These are phyloP conservation scores for Hecatera dysodea DNA, from an alignment of 2,888 invertebrate genomes.

Conservation along the genomic window DNA sequence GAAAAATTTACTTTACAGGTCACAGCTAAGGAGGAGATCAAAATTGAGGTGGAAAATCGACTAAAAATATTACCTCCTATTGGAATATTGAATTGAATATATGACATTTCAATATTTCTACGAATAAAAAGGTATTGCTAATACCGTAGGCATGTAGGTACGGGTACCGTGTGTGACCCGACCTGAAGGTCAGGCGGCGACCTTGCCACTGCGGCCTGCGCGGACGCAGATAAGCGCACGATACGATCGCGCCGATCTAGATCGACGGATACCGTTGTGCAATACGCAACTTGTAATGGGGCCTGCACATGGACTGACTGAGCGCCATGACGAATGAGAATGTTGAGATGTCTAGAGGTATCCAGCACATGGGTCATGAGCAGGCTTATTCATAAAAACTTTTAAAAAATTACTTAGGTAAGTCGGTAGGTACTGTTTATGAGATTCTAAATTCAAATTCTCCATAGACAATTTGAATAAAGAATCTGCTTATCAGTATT, in stretches of 20 bases:
- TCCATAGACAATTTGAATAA: too few relatives aligned
- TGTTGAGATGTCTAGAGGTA: neutral
- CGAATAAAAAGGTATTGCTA: conserved; percentile 51
- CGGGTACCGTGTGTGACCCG: conserved; percentile 59
- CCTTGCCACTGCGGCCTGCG: conserved; percentile 61
- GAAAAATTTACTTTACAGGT: too few relatives aligned
- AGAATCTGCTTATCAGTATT: too few relatives aligned
- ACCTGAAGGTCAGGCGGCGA: conserved; percentile 52
- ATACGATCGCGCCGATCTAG: conserved; percentile 65
- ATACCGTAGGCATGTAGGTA: conserved; percentile 40
- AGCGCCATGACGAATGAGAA: neutral
- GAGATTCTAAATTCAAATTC: too few relatives aligned
- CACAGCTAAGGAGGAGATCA: too few relatives aligned
- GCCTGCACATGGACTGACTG: neutral
- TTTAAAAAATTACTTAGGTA: too few relatives aligned
- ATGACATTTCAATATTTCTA: neutral
- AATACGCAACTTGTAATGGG: conserved; percentile 44
- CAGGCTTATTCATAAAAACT: too few relatives aligned
- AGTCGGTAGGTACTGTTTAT: too few relatives aligned
- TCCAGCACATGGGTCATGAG: neutral
- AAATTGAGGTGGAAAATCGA: too few relatives aligned
- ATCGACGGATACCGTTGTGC: conserved; percentile 59
- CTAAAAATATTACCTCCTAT: too few relatives aligned
- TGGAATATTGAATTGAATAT: too few relatives aligned
- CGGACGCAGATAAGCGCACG: conserved; percentile 56